Evolutionary conservation across 2,113 vertebrate species (phyloP).

Genomic region (Seriola aureovittata): DNA sequence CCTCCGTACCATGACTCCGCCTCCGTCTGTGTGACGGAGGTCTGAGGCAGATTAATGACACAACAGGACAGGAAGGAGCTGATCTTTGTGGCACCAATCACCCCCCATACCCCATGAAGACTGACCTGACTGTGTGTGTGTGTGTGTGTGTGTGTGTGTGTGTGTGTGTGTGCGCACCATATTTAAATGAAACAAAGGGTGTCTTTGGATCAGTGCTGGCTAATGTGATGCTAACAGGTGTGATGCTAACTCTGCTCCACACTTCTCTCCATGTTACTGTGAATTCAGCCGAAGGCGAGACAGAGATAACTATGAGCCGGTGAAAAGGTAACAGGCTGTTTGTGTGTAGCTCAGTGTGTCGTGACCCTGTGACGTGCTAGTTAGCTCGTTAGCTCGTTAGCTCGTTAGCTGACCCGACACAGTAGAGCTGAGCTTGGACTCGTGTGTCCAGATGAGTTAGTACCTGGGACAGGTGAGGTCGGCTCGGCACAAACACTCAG

Average conservation of each 20-base stretch:
- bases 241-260: slow-evolving; percentile 40
- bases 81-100: slow-evolving; percentile 24
- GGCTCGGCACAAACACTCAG: too few relatives aligned
- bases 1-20: too few relatives aligned
- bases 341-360: slow-evolving; percentile 7
- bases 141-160: too few relatives aligned
- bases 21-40: too few relatives aligned
- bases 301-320: slow-evolving; percentile 82
- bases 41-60: too few relatives aligned
- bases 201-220: background rate
- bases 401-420: slow-evolving; percentile 7
- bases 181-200: background rate
- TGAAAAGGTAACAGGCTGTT: slow-evolving; percentile 72
- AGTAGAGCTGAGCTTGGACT: background rate
- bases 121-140: background rate
- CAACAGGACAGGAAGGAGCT: background rate
- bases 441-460: too few relatives aligned
- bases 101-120: background rate
- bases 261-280: slow-evolving; percentile 42
- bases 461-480: too few relatives aligned
- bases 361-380: slow-evolving; percentile 62
- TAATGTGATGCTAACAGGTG: slow-evolving; percentile 28
- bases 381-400: slow-evolving; percentile 13
- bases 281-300: slow-evolving; percentile 79
- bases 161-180: too few relatives aligned